Conservation (phyloP, 2,888 invertebrate species). For the Xanthostigma xanthostigma region DNA sequence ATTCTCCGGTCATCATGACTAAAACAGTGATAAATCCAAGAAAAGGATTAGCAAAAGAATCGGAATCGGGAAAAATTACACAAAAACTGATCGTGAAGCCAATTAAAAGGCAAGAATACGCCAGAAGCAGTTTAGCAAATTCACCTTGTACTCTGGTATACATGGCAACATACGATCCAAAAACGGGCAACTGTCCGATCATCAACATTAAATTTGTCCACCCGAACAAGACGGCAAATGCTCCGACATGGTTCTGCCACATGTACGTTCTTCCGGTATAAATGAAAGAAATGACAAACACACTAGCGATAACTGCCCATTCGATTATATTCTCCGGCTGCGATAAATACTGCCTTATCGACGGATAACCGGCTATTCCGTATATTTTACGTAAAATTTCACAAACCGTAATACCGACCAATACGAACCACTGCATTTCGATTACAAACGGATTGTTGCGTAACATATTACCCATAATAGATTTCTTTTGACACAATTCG, state of each 20-base stretch:
- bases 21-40: slow-evolving; percentile 72
- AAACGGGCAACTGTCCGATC: slow-evolving; percentile 76
- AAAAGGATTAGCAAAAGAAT: slow-evolving; percentile 69
- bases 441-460: slow-evolving; percentile 61
- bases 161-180: slow-evolving; percentile 84
- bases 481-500: slow-evolving; percentile 62
- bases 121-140: slow-evolving; percentile 72
- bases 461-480: slow-evolving; percentile 59
- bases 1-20: slow-evolving; percentile 81
- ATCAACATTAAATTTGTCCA: slow-evolving; percentile 86
- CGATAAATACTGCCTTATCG: slow-evolving; percentile 65
- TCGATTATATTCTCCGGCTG: slow-evolving; percentile 77
- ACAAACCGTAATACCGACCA: slow-evolving; percentile 62
- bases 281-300: slow-evolving; percentile 68
- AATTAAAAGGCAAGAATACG: slow-evolving; percentile 69
- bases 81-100: slow-evolving; percentile 81
- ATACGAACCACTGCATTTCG: slow-evolving; percentile 71
- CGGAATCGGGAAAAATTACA: slow-evolving; percentile 71
- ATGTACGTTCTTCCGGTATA: slow-evolving; percentile 62
- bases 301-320: slow-evolving; percentile 74
- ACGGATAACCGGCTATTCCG: slow-evolving; percentile 67
- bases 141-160: slow-evolving; percentile 77
- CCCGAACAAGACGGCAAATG: slow-evolving; percentile 69
- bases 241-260: slow-evolving; percentile 79
- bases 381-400: slow-evolving; percentile 70